These are phyloP conservation scores for Manacus vitellinus DNA, from an alignment of 2,113 vertebrate species.

Conservation along the genomic window DNA sequence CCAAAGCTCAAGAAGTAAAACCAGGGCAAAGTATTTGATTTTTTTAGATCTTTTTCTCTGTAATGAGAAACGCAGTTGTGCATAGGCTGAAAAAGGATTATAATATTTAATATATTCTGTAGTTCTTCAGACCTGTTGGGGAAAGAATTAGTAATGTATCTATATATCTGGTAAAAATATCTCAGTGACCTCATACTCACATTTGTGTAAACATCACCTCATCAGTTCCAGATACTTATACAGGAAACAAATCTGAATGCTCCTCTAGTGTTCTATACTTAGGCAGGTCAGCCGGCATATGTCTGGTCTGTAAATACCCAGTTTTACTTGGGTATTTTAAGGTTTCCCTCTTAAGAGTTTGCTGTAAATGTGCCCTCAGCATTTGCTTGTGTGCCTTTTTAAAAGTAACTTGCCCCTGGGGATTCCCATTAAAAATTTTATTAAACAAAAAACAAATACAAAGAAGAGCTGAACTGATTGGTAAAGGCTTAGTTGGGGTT, in stretches of 20 bases:
- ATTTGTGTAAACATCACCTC: conserved; percentile 83
- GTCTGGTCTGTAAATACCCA: conserved; percentile 80
- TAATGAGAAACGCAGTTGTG: not conserved
- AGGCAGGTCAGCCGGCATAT: conserved; percentile 76
- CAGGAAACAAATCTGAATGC: conserved; percentile 81
- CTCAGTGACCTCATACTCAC: conserved; percentile 80
- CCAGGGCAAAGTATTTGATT: not conserved
- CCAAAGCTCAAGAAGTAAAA: not conserved
- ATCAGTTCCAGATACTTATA: conserved; percentile 79
- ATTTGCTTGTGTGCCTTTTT: conserved; percentile 11
- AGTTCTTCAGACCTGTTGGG: conserved; percentile 71
- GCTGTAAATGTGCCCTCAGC: not conserved
- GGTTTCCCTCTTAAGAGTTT: conserved; percentile 64
- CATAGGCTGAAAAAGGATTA: conserved; percentile 17
- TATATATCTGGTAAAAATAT: conserved; percentile 82
- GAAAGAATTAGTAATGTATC: conserved; percentile 79
- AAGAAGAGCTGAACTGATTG: conserved; percentile 17
- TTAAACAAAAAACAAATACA: conserved; percentile 20
- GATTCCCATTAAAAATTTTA: conserved; percentile 40
- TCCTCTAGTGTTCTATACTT: conserved; percentile 81
- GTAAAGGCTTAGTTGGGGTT: conserved; percentile 5
- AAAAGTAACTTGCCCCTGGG: not conserved
- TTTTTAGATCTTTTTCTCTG: not conserved
- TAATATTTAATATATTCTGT: conserved; percentile 37
- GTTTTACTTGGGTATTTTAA: conserved; percentile 79